Base-by-base conservation (phyloP, 2,797 vertebrate genomes). In the Coilia nasus region DNA sequence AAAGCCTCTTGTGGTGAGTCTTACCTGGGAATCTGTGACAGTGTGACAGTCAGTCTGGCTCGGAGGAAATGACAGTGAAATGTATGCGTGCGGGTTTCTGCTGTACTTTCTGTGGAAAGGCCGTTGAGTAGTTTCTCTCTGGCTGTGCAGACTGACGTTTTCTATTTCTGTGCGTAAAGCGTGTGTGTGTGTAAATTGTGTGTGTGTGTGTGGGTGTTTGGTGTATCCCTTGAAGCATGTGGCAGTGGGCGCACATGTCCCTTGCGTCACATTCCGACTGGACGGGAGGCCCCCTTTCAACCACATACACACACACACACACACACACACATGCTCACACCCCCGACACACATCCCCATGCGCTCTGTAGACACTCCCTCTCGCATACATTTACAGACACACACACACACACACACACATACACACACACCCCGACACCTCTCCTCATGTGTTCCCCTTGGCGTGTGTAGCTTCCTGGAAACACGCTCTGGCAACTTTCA, bases 191-290 rank as follows among this genome's bases (percentile, higher is more conserved):
- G 50, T 54, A 10, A 11, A 10, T 54, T 6, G 50, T 59, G 57
- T 59, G 57, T 59, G 57, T 59, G 25, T 31, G 25, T 67, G 28
- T 35, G 86, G 91, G 88, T 81, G 87, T 86, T 85, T 83, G 87
- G 89, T 88, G 87, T 86, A 88, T 44, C 28, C 62, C 87, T 83
- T 54, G 82, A 85, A 87, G 83, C 93, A 93, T 93, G 93, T 93
- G 92, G 88, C 89, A 90, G 90, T 87, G 78, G 56, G 87, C 88
- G 91, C 93, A 92, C 92, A 92, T 92, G 92, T 89, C 88, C 57
- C 88, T 44, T 88, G 87, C 81, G 81, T 89, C 86, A 83, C 21
- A 54, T 80, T 86, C 88, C 78, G 86, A 19, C 81, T 54, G 21
- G 62, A 41, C n/a, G 71, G 87, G 83, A 41, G 14, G 84, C 82